Base-by-base conservation (phyloP, 2,888 invertebrate genomes). In the Labia minor region DNA sequence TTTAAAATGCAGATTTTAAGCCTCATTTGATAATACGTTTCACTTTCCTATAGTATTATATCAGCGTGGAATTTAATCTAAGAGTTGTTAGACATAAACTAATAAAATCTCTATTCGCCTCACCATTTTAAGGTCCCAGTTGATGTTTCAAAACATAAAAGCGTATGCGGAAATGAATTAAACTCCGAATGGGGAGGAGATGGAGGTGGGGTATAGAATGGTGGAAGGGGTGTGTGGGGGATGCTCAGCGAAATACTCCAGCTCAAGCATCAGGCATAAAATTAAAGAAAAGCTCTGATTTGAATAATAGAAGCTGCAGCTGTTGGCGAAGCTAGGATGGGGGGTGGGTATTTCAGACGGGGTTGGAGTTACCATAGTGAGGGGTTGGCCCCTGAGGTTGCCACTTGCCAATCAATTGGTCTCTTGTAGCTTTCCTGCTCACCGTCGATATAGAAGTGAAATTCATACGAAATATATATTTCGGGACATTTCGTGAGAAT, bases 1-100 rank as follows among this genome's bases (percentile, higher is more conserved):
- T 49, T 49, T 49, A 49, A 49, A 49, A 49, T 49, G 49, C 49
- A 49, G 49, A 49, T 49, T 49, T 49, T 49, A 49, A 49, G 49
- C 49, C 49, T 49, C 49, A 49, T 49, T 49, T 49, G 49, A 49
- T 49, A 49, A 49, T 49, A 49, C 49, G 49, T 11, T 49, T 49
- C 16, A 49, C 49, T 49, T 49, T 49, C 49, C 49, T 49, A 49
- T 49, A 49, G 16, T 11, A n/a, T 16, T 49, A 3, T 49, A 11
- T 49, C 49, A 49, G 49, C 3, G 49, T 49, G 49, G 49, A 49
- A 49, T 49, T 49, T 49, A 49, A 49, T 49, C 49, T 49, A 49
- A 49, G 49, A 49, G 49, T 49, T 49, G 49, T 49, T 49, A 49
- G 49, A 49, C 49, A 49, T 49, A 49, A 49, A 49, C 49, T 49